Base-by-base conservation (phyloP, 2,888 invertebrate species). In the Pimpla rufipes region DNA sequence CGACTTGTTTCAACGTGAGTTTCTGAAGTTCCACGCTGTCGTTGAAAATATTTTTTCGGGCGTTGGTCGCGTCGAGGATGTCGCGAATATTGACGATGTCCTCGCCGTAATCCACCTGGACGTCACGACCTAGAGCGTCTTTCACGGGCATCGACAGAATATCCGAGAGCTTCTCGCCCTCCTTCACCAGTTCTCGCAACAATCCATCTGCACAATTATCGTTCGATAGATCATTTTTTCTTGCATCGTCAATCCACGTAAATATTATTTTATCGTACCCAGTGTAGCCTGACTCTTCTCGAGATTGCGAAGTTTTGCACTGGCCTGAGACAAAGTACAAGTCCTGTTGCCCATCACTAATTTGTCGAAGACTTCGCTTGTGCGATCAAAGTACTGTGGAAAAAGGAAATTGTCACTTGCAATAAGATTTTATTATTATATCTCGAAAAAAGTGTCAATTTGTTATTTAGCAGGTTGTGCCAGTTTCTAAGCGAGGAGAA, bases 131-230 rank as follows among this genome's bases (percentile, higher is more conserved):
- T 83, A 96, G 94, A 0, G 97, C 96, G 92, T 97, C 96, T 93
- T 97, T 97, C 84, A 97, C 95, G 10, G 97, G 96, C 94, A 97
- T 96, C 52, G 96, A 96, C 87, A 97, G 94, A 93, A 97, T 95
- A 90, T 97, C 97, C 81, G 96, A 95, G 73, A 97, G 94, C 91
- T 96, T 96, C 92, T 97, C 96, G 10, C 97, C 97, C 93, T 96
- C 96, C 89, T 95, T 95, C 75, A 96, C 94, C 85, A 96, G 94
- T 90, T 96, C 96, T 83, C 95, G 94, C 92, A 96, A 96, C 85
- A 96, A 93, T 76, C 94, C 93, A 90, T 96, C 97, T 97, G 89
- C n/a, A 88, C 16, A 76, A 42, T 50, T 57, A 52, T 52, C 18
- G 62, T 23, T 2, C 55, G 23, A 23, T 45, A 42, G 10, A 10